These are phyloP conservation scores for Nephrotoma flavescens DNA, from an alignment of 2,888 invertebrate genomes.

Conservation along the genomic window DNA sequence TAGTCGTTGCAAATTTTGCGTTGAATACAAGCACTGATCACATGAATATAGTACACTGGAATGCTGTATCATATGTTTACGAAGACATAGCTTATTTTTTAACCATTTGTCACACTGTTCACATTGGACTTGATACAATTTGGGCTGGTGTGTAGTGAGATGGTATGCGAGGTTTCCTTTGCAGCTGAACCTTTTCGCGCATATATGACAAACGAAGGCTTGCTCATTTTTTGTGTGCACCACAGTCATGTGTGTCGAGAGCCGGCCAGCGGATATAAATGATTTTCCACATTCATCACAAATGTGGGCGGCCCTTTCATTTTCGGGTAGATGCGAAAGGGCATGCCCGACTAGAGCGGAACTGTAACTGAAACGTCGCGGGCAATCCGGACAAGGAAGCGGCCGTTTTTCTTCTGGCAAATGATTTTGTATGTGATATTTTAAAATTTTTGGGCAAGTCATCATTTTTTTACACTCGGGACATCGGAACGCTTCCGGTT, in stretches of 20 bases:
- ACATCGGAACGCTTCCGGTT: slow-evolving; percentile 16
- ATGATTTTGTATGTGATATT: slow-evolving; percentile 16
- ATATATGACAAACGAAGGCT: slow-evolving; percentile 14
- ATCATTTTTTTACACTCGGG: slow-evolving; percentile 14
- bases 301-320: slow-evolving; percentile 11
- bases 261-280: slow-evolving; percentile 11
- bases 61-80: slow-evolving; percentile 15
- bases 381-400: slow-evolving; percentile 14
- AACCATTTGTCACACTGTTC: slow-evolving; percentile 14
- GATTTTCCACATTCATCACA: slow-evolving; percentile 16
- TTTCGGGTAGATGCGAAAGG: slow-evolving; percentile 14
- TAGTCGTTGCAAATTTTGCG: slow-evolving; percentile 12
- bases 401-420: slow-evolving; percentile 14
- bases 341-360: slow-evolving; percentile 13
- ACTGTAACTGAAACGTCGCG: slow-evolving; percentile 14
- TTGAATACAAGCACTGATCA: slow-evolving; percentile 12
- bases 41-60: slow-evolving; percentile 11
- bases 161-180: slow-evolving; percentile 15
- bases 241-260: slow-evolving; percentile 12
- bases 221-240: slow-evolving; percentile 10
- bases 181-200: slow-evolving; percentile 14
- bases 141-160: slow-evolving; percentile 15
- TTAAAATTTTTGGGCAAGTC: slow-evolving; percentile 15
- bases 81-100: slow-evolving; percentile 15
- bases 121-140: slow-evolving; percentile 14